A percentile compares a stretch with the other conserved stretches of the same genome.
Evolutionary conservation across 2,797 vertebrate genomes (phyloP).

Genomic region (Leptatherina wallacei): DNA sequence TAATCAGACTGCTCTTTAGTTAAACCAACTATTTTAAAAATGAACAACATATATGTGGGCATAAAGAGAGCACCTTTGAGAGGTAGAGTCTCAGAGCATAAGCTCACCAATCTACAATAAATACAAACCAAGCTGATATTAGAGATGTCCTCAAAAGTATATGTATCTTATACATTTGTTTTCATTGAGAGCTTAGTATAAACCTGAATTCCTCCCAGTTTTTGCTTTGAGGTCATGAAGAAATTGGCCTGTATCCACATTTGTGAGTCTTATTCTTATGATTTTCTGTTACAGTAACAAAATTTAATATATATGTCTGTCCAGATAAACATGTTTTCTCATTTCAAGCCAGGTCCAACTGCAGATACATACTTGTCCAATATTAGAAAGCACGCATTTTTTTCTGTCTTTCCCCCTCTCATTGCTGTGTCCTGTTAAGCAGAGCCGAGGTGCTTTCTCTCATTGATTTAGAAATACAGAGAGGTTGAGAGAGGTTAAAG

Average conservation of each 20-base stretch:
- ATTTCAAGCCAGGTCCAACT: conserved; percentile 1
- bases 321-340: background rate
- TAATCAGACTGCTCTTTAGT: background rate
- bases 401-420: conserved; percentile 7
- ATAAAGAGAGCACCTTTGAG: no score
- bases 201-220: background rate
- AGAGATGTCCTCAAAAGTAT: no score
- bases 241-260: background rate
- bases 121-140: no score
- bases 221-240: conserved; percentile 1
- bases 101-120: no score
- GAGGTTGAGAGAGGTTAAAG: conserved; percentile 19
- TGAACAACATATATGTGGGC: no score
- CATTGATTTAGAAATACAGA: conserved; percentile 13
- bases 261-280: conserved; percentile 5
- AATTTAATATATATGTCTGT: background rate
- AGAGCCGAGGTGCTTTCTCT: conserved; percentile 7
- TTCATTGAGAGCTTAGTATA: no score
- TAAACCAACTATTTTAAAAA: no score
- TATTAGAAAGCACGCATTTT: background rate
- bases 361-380: background rate
- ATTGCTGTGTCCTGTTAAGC: background rate
- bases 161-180: no score
- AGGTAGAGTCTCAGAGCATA: no score
- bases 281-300: background rate